Evolutionary conservation across 2,113 vertebrate genomes (phyloP), one percentile per base, ranked within the genome.

Genomic region (Tauraco erythrolophus): DNA sequence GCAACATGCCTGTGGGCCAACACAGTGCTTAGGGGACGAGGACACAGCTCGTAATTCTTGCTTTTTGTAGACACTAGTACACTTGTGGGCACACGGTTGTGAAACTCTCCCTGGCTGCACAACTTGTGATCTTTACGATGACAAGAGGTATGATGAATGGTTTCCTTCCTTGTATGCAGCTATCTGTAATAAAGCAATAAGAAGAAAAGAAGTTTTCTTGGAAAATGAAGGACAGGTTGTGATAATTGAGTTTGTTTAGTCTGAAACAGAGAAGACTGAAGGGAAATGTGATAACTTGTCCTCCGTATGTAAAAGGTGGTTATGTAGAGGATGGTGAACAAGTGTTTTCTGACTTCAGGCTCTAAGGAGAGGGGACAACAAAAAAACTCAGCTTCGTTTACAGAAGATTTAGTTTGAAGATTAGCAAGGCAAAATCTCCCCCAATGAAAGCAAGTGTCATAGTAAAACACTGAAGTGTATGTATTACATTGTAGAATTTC

Each of bases 71-170:
- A 14, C 7, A 4, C 1, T 1, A 27, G 13, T 8, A 15, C 3
- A 1, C 13, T 28, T 48, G 7, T 35, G 61, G 46, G 43, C 24
- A 11, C 0, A 0, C 1, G 4, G 33, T 15, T 74, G 46, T 75
- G 65, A 50, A 66, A 41, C 31, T 39, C 24, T 1, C 0, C 30
- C 11, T 64, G 71, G 35, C 51, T 43, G 17, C 0, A 0, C 31
- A 14, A 17, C 19, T 60, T 31, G 50, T 61, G 35, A 39, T 69
- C 50, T 51, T 61, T 50, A 30, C 0, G 0, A 21, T 2, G 23
- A 22, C 35, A 33, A 43, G 46, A 75, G 16, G 16, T 60, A n/a
- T n/a, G n/a, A n/a, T n/a, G n/a, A n/a, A n/a, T n/a, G n/a, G n/a
- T n/a, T n/a, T n/a, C n/a, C n/a, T n/a, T n/a, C n/a, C n/a, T n/a